Base-by-base conservation (phyloP, 2,797 vertebrate species). In the Halcyon badia region DNA sequence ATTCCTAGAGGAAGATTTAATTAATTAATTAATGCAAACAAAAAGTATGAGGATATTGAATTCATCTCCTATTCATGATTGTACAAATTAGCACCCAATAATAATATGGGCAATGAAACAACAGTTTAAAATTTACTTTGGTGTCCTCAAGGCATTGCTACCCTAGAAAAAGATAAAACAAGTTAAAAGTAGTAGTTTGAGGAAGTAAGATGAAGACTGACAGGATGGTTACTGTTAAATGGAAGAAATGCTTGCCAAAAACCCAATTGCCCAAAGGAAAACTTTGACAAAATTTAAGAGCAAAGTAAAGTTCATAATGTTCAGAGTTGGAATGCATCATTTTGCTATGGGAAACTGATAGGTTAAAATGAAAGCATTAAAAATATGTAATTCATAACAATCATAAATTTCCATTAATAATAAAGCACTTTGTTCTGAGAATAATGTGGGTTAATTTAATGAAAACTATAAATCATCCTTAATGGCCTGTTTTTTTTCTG, bases 381-480 rank as follows among this genome's bases (percentile, higher is more conserved):
- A 94, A 58, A 94, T 64, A 26, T 64, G 24, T 48, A 95, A 95
- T 96, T 96, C 94, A 87, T 83, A 95, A 69, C 14, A 86, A 82
- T 81, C 31, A 71, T 75, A 25, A 76, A 54, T 92, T 95, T 87
- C 66, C 61, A 90, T 90, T 95, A 97, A 85, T 92, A 95, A 91
- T 30, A 79, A 44, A 94, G 25, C 41, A 85, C 25, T 91, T 91
- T 87, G 31, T 81, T 84, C 81, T 10, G 16, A 92, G 71, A 94
- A 82, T 75, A 90, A 89, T 64, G 30, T 57, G 83, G 7, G 7
- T 92, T 89, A 60, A 16, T 86, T 85, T 94, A 96, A 97, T 96
- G 72, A 95, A 96, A 95, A 86, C 62, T 75, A 90, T 85, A 90
- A 97, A 87, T 93, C 94, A 90, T 89, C 73, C 57, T 76, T 95